These are phyloP conservation scores for Monopterus albus DNA, from an alignment of 2,113 vertebrate genomes.

Conservation along the genomic window DNA sequence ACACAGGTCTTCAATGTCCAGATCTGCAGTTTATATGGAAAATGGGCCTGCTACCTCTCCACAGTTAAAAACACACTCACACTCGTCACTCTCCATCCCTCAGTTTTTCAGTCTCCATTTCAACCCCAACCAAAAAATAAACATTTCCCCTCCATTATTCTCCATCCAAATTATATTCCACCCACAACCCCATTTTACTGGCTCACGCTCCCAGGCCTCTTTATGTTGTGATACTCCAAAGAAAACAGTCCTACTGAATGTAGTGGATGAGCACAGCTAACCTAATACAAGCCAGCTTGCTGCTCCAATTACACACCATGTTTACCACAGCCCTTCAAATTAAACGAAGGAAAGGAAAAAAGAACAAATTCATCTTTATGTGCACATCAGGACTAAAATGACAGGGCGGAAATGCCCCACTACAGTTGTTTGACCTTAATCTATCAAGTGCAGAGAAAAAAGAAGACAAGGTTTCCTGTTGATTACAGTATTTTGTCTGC, in stretches of 20 bases:
- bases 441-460: conserved; percentile 36
- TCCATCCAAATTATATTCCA: conserved; percentile 73
- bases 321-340: conserved; percentile 64
- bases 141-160: conserved; percentile 72
- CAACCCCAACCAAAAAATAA: conserved; percentile 68
- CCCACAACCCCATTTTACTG: conserved; percentile 68
- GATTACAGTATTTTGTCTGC: conserved; percentile 21
- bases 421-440: conserved; percentile 46
- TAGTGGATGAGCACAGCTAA: conserved; percentile 62
- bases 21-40: conserved; percentile 51
- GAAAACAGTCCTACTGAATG: conserved; percentile 74
- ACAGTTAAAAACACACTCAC: conserved; percentile 60
- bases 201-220: conserved; percentile 60
- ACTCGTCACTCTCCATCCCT: conserved; percentile 47
- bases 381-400: conserved; percentile 50
- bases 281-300: conserved; percentile 63
- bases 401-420: conserved; percentile 53
- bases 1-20: conserved; percentile 45
- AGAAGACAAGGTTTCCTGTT: conserved; percentile 22
- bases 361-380: conserved; percentile 65
- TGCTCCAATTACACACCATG: conserved; percentile 66
- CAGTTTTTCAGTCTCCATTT: conserved; percentile 65
- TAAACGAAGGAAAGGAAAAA: conserved; percentile 59
- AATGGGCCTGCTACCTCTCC: conserved; percentile 52
- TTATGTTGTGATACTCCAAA: conserved; percentile 72